Base-by-base conservation (phyloP, 2,797 vertebrate species). In the Spheniscus humboldti region DNA sequence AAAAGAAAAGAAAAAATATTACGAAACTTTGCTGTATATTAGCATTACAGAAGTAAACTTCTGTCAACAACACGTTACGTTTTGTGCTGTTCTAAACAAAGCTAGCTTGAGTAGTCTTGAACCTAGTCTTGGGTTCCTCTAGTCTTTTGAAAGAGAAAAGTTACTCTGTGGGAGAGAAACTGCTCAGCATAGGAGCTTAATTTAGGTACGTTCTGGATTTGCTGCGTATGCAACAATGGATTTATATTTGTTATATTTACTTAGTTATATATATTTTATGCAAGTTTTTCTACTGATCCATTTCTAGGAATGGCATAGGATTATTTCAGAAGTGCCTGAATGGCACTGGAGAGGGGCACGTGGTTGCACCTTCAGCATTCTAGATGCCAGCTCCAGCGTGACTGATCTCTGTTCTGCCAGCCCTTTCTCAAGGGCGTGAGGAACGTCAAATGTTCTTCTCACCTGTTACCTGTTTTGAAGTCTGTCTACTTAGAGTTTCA, bases 391-490 rank as follows among this genome's bases (percentile, higher is more conserved):
- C 39, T 88, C 16, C 31, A 25, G 22, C 48, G 50, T 74, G 67
- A 50, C 37, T 64, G 28, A 47, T 52, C 30, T 71, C 52, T 68
- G 11, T 66, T 91, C 41, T 90, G 11, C 13, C 15, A 79, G 16
- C 24, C 14, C 37, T 85, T 84, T 71, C 25, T 57, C 28, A 60
- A 16, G 43, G 33, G 3, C 7, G 1, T 60, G 60, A 75, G 48
- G 43, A 75, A 31, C 0, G 3, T 74, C 33, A 59, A 19, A 35
- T 0, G 0, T 57, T 82, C 35, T 81, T 90, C n/a, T 73, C 27
- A 17, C 14, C 19, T 64, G 25, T 87, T 79, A 66, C 20, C 17
- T 75, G 20, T 72, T 92, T 50, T 33, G 9, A 78, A 71, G 39
- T 37, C 52, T 75, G 9, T 82, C 59, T 52, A 1, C 24, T 35